Conservation (phyloP, 2,797 vertebrate species). For the Rhinichthys osculus region DNA sequence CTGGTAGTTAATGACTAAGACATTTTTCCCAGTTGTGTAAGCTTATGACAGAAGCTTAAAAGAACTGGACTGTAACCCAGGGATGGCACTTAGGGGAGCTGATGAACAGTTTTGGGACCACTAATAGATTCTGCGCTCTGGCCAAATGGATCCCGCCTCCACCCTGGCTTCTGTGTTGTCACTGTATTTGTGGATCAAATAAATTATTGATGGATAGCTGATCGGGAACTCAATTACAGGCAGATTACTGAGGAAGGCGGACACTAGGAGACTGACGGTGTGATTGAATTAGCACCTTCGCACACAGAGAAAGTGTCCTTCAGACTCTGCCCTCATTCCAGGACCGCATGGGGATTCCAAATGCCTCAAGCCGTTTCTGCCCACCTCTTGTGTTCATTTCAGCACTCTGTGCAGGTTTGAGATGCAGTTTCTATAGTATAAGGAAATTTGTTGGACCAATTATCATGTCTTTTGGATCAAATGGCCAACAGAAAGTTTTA, state of each 20-base stretch:
- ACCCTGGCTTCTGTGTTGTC: conserved; percentile 47
- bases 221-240: conserved; percentile 85
- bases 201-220: conserved; percentile 85
- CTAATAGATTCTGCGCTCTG: conserved; percentile 37
- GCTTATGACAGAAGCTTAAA: conserved; percentile 5
- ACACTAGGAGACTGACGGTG: conserved; percentile 75
- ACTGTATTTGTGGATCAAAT: conserved; percentile 75
- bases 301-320: conserved; percentile 79
- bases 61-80: conserved; percentile 31
- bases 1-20: not conserved
- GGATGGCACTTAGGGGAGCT: conserved; percentile 26
- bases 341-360: conserved; percentile 71
- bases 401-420: not conserved
- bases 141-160: conserved; percentile 51
- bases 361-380: conserved; percentile 40
- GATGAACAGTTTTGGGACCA: conserved; percentile 28
- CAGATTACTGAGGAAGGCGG: conserved; percentile 78
- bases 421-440: not conserved
- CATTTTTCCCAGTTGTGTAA: conserved; percentile 1
- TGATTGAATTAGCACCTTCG: conserved; percentile 81
- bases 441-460: not conserved
- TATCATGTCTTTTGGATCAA: not conserved
- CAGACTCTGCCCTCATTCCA: conserved; percentile 64
- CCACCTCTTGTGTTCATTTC: not conserved
- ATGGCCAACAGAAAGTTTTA: not conserved